phyloP scores from a whole-genome alignment of 2,888 invertebrate species.

The Drosophila mulleri region DNA sequence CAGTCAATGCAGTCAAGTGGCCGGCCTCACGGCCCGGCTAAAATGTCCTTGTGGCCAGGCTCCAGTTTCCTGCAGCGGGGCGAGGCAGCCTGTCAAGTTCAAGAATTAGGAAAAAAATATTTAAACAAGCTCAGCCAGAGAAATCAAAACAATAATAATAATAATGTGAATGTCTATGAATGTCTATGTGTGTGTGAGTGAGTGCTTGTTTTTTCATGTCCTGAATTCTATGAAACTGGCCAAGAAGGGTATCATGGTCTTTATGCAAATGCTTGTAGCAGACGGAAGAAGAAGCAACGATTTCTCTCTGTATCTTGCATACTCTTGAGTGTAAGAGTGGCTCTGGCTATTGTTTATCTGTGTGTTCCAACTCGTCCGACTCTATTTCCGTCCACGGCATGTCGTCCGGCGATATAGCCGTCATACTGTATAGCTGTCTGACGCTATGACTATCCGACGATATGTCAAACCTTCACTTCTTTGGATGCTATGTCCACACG shows the following conservation, averaged over 20 bases:
- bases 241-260: neutral
- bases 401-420: too few relatives aligned
- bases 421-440: too few relatives aligned
- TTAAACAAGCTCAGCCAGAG: slow-evolving; percentile 50
- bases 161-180: slow-evolving; percentile 17
- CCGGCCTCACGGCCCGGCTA: slow-evolving; percentile 26
- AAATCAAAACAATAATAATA: slow-evolving; percentile 68
- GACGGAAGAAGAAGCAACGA: neutral
- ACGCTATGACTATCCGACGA: too few relatives aligned
- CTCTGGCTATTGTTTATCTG: neutral
- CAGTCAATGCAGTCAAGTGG: slow-evolving; percentile 63
- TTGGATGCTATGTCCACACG: too few relatives aligned
- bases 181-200: neutral
- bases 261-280: neutral
- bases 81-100: slow-evolving; percentile 69
- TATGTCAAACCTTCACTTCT: too few relatives aligned
- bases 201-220: neutral
- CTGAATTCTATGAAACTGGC: neutral
- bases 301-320: neutral
- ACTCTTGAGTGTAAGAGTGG: neutral
- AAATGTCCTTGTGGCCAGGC: slow-evolving; percentile 37
- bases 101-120: slow-evolving; percentile 73
- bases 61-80: slow-evolving; percentile 10
- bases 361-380: neutral
- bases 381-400: too few relatives aligned